Evolutionary conservation across 2,113 vertebrate species (phyloP), one percentile per base, ranked within the genome.

Genomic region (Coptodon bakossiorum): DNA sequence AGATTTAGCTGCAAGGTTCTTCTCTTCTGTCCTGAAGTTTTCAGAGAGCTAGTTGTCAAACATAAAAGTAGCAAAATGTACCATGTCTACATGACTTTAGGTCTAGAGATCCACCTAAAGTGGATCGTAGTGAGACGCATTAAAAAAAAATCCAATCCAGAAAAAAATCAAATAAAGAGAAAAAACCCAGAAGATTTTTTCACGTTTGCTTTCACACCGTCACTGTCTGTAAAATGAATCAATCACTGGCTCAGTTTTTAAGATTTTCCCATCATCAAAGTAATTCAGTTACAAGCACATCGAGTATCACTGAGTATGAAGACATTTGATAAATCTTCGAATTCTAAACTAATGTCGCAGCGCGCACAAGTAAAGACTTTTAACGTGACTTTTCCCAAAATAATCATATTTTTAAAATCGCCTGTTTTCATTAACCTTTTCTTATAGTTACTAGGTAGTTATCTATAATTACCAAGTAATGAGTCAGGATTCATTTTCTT

Each of bases 1-100:
- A 86, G 84, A 94, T 91, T 87, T 31, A 17, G n/a, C 84, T 87
- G 52, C 66, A 83, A 86, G 78, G 76, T 71, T 29, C n/a, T 11
- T 50, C 68, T 85, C 63, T 31, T 80, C 54, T 78, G 53, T 6
- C 57, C 27, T 22, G 14, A 57, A 31, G 17, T 56, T 45, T 71
- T 45, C 24, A 43, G 29, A 38, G 11, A 52, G 34, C 8, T 19
- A 29, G 27, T 43, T 71, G 17, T 73, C 8, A 61, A 22, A 14
- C 50, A 73, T 50, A 36, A 34, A 73, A 59, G 12, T 50, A 5
- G 53, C 53, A 38, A 61, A 36, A 56, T 52, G 43, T 52, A 17
- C n/a, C 5, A 53, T 29, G 7, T 66, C 16, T 80, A n/a, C 24
- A 66, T 80, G 59, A 52, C 45, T 56, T 66, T 5, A 52, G 53